Base-by-base conservation (phyloP, 2,113 vertebrate genomes). In the Sisor rabdophorus region DNA sequence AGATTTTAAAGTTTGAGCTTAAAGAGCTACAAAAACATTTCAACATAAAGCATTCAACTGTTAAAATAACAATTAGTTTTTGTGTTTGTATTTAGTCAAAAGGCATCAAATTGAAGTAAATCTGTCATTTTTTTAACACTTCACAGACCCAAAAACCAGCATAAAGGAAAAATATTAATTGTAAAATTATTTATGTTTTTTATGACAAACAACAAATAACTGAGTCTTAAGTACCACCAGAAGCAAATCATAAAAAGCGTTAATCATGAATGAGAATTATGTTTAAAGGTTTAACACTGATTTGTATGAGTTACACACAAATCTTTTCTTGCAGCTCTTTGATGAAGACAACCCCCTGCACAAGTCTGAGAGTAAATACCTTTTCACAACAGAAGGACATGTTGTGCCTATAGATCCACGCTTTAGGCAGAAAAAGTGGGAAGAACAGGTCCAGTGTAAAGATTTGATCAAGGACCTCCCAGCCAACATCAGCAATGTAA, bases 341-440 rank as follows among this genome's bases (percentile, higher is more conserved):
- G 97, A 99, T 81, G 97, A 98, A 79, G 95, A 99, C 85, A 98
- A 98, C 82, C 97, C 97, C 0, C 90, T 99, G 70, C 97, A 99
- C 73, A 93, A 88, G 78, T 95, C 94, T 17, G 96, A 94, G 63
- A 95, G 93, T 82, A 95, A 93, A 80, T 97, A 95, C 83, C 93
- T 99, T 90, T 99, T 99, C 85, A 99, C 97, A 26, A 99, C 97
- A 0, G 97, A 99, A 89, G 97, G 97, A 7, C 97, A 99, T 12
- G n/a, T 99, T 0, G 89, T 99, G 75, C 95, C 97, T 0, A 93
- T 96, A 86, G 95, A 98, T 54, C 88, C 86, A 28, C 94, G 92
- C 4, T 96, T 98, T 74, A 92, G 97, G 73, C 92, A 89, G 84
- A 94, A 93, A 0, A 88, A 92, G 60, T 97, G 96, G 95, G 90